phyloP scores from a whole-genome alignment of 2,113 vertebrate genomes.

The Microtus montanus region DNA sequence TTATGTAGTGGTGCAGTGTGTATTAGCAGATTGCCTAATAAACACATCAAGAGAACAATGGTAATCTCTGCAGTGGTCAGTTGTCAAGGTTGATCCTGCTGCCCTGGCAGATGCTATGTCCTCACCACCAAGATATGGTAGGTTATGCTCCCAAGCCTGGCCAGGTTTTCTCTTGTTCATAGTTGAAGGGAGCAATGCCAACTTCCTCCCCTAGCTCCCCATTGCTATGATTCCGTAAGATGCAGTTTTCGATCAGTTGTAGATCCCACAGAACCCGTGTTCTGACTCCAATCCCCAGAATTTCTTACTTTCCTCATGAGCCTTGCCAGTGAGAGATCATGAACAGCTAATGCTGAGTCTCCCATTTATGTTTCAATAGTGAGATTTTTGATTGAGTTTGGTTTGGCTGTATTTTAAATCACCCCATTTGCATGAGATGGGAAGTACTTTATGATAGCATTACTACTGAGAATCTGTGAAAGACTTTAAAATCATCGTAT shows the following conservation, averaged over 20 bases:
- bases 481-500: neutral
- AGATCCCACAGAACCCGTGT: neutral
- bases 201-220: neutral
- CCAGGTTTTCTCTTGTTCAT: neutral
- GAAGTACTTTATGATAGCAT: neutral
- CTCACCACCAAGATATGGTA: neutral
- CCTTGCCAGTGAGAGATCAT: neutral
- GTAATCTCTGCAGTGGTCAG: neutral
- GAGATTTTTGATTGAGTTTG: neutral
- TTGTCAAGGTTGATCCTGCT: neutral
- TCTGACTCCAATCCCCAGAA: neutral
- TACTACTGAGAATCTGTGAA: neutral
- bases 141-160: neutral
- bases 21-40: constrained; percentile 43
- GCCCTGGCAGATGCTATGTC: neutral
- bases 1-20: neutral
- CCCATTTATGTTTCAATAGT: neutral
- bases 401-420: neutral
- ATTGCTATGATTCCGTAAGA: neutral
- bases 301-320: neutral
- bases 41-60: neutral
- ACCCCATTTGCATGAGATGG: neutral
- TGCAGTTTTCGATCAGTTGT: neutral
- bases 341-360: neutral
- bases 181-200: neutral